Conservation (phyloP, 2,888 invertebrate species). For the Panzeria rudis region DNA sequence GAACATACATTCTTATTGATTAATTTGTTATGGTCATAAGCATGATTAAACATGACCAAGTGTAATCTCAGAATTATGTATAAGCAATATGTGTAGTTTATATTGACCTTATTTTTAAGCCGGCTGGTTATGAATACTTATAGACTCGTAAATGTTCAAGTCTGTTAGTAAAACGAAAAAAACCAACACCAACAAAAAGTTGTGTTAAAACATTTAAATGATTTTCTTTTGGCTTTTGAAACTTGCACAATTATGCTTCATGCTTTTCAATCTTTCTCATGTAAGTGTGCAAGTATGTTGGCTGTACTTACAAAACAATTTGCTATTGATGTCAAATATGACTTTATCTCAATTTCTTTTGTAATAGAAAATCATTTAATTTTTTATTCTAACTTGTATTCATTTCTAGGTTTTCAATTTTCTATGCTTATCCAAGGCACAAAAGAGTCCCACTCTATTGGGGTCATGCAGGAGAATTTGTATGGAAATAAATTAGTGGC, state of each 20-base stretch:
- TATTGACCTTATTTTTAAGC: conserved; percentile 63
- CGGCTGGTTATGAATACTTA: conserved; percentile 39
- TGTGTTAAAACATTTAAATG: conserved; percentile 25
- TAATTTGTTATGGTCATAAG: conserved; percentile 33
- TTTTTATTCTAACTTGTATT: conserved; percentile 15
- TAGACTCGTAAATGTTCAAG: conserved; percentile 38
- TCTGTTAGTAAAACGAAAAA: not conserved
- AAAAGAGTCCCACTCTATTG: conserved; percentile 33
- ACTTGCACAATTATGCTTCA: not conserved
- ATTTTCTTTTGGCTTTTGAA: conserved; percentile 36
- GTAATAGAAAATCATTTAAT: conserved; percentile 37
- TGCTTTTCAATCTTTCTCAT: not conserved
- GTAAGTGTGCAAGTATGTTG: not conserved
- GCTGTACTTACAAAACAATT: conserved; percentile 52
- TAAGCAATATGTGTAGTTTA: conserved; percentile 59
- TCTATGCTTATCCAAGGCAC: conserved; percentile 14
- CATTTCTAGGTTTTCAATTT: conserved; percentile 43
- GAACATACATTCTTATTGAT: conserved; percentile 6
- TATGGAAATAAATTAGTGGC: conserved; percentile 12
- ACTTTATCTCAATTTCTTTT: conserved; percentile 65
- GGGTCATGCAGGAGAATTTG: not conserved
- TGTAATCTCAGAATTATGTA: conserved; percentile 20
- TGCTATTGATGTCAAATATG: conserved; percentile 69
- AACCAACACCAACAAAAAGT: not conserved
- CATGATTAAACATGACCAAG: conserved; percentile 31